Base-by-base conservation (phyloP, 2,797 vertebrate genomes). In the Oreonectes daqikongensis region DNA sequence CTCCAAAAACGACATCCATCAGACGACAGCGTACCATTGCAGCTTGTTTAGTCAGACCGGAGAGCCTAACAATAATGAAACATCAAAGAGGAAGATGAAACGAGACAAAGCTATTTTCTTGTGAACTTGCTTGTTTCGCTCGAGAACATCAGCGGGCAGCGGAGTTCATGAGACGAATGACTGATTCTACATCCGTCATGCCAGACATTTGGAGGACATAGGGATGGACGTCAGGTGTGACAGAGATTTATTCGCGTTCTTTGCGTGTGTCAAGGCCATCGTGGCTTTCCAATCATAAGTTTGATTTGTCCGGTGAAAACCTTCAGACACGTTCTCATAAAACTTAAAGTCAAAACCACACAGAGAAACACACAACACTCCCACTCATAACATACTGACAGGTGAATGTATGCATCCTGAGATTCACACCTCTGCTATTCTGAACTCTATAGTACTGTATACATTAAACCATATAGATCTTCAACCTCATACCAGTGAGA, bases 241-340 rank as follows among this genome's bases (percentile, higher is more conserved):
- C 80, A 78, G 79, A 78, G 79, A 80, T 80, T 80, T 80, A 75
- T 79, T 74, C 15, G 42, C 44, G 57, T 76, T 57, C 57, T 80
- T 69, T 63, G 61, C 24, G 28, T 44, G 67, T 77, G 52, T 68
- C 64, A 78, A 69, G 53, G 35, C 72, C 68, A 57, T 68, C n/a
- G 38, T 55, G 65, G 42, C 20, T 22, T 71, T 44, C 32, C 70
- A 82, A 80, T 84, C 73, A 84, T 68, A 78, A 72, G 77, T 69
- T 80, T 82, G 75, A 73, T 75, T 82, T 70, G 73, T 67, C 80
- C 67, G 46, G 11, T 30, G 64, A 32, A 32, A 69, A 72, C 55
- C 70, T 74, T 59, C 28, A 61, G 55, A 79, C 28, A 73, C 52
- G 50, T 55, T 79, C 65, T 26, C 67, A 66, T 61, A 68, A n/a